These are phyloP conservation scores for Stenoptilia bipunctidactyla DNA, from an alignment of 2,888 invertebrate genomes.

Conservation along the genomic window DNA sequence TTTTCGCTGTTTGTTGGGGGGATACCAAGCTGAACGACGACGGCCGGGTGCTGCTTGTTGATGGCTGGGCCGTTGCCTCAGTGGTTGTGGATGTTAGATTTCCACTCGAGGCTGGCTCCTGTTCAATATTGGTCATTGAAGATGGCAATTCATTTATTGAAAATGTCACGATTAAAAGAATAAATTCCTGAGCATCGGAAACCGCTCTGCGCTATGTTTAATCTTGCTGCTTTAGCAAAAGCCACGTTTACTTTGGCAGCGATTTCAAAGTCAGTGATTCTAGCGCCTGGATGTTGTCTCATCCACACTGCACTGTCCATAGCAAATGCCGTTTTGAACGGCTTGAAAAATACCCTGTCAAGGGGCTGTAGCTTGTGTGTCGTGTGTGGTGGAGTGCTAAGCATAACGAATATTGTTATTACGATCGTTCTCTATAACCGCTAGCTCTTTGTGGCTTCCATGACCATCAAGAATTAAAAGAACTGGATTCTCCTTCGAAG, in stretches of 20 bases:
- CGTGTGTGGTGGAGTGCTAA: conserved; percentile 15
- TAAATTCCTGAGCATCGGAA: conserved; percentile 27
- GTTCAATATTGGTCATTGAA: conserved; percentile 2
- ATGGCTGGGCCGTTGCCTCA: too few species aligned
- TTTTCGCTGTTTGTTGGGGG: too few species aligned
- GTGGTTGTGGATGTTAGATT: neutral
- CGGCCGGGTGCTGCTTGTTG: too few species aligned
- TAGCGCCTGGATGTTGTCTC: conserved; percentile 12
- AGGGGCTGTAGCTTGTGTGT: conserved; percentile 17
- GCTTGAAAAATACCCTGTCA: conserved; percentile 13
- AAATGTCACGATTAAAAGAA: conserved; percentile 20
- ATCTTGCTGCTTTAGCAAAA: conserved; percentile 13
- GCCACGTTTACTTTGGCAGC: conserved; percentile 14
- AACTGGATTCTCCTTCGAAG: neutral
- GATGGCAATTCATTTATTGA: conserved; percentile 11
- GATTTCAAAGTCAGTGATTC: conserved; percentile 16
- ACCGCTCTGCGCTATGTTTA: conserved; percentile 13
- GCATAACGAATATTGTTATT: conserved; percentile 18
- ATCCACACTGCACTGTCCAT: conserved; percentile 14
- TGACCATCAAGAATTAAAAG: conserved; percentile 9
- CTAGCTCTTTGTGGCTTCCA: conserved; percentile 11
- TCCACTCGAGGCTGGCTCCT: too few species aligned
- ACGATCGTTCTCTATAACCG: conserved; percentile 15
- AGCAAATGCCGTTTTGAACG: conserved; percentile 10
- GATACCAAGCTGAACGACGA: too few species aligned